Percentiles rank a stretch among this genome's conserved stretches.
Evolutionary conservation across 2,113 vertebrate species (phyloP).

Genomic region (Otus sunia): DNA sequence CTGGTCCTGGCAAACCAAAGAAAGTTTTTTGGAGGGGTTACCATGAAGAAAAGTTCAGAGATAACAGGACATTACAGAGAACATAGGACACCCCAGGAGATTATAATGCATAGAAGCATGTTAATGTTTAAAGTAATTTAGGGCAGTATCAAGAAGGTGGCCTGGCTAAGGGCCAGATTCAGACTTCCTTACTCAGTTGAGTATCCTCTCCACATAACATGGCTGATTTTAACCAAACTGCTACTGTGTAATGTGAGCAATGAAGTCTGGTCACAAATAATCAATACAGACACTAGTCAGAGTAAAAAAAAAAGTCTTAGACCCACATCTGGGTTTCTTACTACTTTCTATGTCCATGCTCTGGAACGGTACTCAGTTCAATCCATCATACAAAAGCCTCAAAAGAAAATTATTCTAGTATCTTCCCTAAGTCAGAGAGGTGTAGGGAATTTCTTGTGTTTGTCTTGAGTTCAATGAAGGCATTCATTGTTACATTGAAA

Average conservation of each 20-base stretch:
- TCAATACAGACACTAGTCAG: background rate
- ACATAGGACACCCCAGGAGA: background rate
- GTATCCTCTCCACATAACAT: background rate
- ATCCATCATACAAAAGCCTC: background rate
- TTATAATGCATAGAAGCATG: background rate
- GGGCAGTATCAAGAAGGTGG: background rate
- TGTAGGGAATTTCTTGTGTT: background rate
- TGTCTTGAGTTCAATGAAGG: background rate
- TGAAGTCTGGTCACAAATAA: background rate
- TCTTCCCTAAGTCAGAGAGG: background rate
- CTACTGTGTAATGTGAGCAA: background rate
- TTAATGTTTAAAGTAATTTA: background rate
- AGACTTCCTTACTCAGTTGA: background rate
- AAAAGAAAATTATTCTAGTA: background rate
- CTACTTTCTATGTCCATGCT: background rate
- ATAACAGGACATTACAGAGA: background rate
- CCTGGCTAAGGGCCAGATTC: background rate
- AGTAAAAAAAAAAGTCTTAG: background rate
- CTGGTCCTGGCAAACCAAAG: background rate
- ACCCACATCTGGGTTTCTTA: background rate
- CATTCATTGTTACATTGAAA: background rate
- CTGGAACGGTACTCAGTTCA: background rate
- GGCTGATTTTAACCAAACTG: background rate
- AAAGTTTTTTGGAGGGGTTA: background rate
- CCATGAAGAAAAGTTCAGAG: background rate